Conservation (phyloP, 2,797 vertebrate species). For the Gadopsis bispinosus region DNA sequence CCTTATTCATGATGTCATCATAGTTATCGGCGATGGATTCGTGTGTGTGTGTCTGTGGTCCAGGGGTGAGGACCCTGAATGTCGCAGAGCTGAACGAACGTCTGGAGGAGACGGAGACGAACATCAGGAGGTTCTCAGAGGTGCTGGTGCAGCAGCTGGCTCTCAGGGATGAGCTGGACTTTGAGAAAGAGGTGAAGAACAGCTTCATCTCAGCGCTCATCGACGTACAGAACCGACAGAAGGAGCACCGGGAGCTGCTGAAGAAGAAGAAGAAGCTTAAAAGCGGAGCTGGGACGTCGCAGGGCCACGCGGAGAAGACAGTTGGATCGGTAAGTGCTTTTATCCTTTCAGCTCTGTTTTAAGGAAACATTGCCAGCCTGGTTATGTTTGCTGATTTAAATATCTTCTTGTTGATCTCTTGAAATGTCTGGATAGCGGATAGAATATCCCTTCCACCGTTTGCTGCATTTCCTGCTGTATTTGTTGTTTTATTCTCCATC, state of each 20-base stretch:
- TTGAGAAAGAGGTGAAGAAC: slow-evolving; percentile 99
- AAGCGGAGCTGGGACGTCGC: slow-evolving; percentile 81
- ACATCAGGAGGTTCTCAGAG: slow-evolving; percentile 92
- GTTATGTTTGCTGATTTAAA: not conserved
- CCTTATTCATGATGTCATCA: not conserved
- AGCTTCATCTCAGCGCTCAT: slow-evolving; percentile 98
- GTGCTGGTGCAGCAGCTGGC: slow-evolving; percentile 95
- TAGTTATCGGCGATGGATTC: not conserved
- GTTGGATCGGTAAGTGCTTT: slow-evolving; percentile 85
- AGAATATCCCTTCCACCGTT: not conserved
- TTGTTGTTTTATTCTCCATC: not conserved
- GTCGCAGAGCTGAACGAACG: slow-evolving; percentile 89
- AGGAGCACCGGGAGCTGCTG: slow-evolving; percentile 91
- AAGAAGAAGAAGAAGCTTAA: slow-evolving; percentile 94
- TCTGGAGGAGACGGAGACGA: slow-evolving; percentile 90
- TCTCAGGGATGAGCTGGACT: slow-evolving; percentile 96
- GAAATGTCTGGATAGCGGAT: not conserved
- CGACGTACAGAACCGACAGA: slow-evolving; percentile 95
- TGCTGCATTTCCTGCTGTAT: not conserved
- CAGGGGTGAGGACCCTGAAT: slow-evolving; percentile 88
- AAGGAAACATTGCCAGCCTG: not conserved
- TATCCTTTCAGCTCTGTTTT: not conserved
- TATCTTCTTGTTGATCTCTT: not conserved
- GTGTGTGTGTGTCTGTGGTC: slow-evolving; percentile 12
- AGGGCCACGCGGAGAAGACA: slow-evolving; percentile 63